Evolutionary conservation across 2,113 vertebrate species (phyloP).

Genomic region (Varanus salvator): DNA sequence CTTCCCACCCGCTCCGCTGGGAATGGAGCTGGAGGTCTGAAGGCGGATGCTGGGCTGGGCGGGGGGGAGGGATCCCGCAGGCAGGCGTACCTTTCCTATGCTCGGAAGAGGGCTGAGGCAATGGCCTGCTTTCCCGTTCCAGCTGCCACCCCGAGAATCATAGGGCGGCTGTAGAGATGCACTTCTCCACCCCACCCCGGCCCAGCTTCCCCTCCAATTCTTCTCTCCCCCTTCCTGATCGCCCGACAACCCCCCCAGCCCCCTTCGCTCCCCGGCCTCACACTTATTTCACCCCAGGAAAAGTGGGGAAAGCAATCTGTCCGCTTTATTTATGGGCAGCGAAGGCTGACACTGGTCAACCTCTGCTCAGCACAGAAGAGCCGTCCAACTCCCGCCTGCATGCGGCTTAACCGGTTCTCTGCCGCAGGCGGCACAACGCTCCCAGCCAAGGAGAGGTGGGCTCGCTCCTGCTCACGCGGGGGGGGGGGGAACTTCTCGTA

Average conservation of each 20-base stretch:
- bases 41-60: slow-evolving; percentile 50
- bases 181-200: slow-evolving; percentile 72
- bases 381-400: slow-evolving; percentile 85
- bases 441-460: slow-evolving; percentile 29
- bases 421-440: slow-evolving; percentile 59
- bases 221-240: slow-evolving; percentile 59
- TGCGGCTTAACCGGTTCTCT: slow-evolving; percentile 91
- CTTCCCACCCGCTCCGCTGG: slow-evolving; percentile 88
- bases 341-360: slow-evolving; percentile 97
- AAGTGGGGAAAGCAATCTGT: slow-evolving; percentile 87
- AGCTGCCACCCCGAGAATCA: slow-evolving; percentile 85
- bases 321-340: slow-evolving; percentile 99
- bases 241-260: slow-evolving; percentile 46
- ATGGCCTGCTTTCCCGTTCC: slow-evolving; percentile 90
- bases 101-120: slow-evolving; percentile 91
- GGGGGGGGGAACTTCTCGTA: too few relatives aligned
- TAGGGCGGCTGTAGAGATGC: slow-evolving; percentile 79
- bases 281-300: slow-evolving; percentile 79
- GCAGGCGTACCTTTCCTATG: slow-evolving; percentile 92
- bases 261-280: slow-evolving; percentile 72
- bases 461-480: background rate
- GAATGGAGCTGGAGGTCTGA: slow-evolving; percentile 94
- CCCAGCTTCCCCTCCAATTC: slow-evolving; percentile 75
- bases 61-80: slow-evolving; percentile 75
- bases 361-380: slow-evolving; percentile 92